Conservation (phyloP, 2,888 invertebrate species). For the Aphidoletes aphidimyza region DNA sequence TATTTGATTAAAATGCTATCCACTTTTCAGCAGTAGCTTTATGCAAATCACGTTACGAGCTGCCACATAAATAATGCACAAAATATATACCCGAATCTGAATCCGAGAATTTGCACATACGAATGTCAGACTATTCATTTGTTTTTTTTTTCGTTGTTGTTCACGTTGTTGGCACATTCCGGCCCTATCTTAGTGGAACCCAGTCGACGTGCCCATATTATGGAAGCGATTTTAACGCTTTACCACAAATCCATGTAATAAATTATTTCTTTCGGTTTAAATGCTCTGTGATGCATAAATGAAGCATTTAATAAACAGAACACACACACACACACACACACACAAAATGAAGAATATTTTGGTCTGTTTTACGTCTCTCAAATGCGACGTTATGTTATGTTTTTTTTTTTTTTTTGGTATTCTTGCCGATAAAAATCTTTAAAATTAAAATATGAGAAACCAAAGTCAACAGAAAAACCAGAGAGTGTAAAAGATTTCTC, state of each 20-base stretch:
- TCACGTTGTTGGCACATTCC: background rate
- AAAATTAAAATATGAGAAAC: background rate
- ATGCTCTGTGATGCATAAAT: background rate
- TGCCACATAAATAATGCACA: slow-evolving; percentile 15
- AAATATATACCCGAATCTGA: background rate
- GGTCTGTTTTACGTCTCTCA: background rate
- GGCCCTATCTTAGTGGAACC: background rate
- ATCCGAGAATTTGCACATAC: slow-evolving; percentile 11
- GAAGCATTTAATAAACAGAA: slow-evolving; percentile 30
- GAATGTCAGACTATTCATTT: background rate
- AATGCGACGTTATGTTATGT: too few species aligned
- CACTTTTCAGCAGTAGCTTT: background rate
- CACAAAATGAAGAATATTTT: too few species aligned
- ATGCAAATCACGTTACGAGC: slow-evolving; percentile 1
- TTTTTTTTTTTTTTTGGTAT: background rate
- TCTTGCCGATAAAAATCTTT: background rate
- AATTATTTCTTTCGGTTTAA: background rate
- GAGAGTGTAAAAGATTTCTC: background rate
- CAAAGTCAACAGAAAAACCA: background rate
- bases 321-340: too few species aligned
- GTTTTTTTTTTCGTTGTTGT: too few species aligned
- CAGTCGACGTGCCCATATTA: background rate
- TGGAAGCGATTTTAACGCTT: background rate
- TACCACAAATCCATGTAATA: background rate
- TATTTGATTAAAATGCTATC: background rate